These are phyloP conservation scores for Muraenolepis orangiensis DNA, from an alignment of 2,797 vertebrate species.

Conservation along the genomic window DNA sequence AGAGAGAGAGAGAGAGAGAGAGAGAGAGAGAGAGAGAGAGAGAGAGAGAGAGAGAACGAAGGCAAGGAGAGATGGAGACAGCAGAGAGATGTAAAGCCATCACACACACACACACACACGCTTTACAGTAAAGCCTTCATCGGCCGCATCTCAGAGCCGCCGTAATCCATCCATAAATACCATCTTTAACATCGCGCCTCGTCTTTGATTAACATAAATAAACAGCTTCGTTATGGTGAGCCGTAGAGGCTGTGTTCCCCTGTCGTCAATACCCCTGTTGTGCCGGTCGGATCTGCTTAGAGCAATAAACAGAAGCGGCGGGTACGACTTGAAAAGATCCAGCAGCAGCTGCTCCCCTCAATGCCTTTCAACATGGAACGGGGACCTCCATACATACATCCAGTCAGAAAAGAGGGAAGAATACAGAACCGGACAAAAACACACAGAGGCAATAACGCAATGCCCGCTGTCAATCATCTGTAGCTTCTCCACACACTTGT, in stretches of 20 bases:
- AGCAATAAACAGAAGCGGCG: not conserved
- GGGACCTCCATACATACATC: not conserved
- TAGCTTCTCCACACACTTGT: too few species aligned
- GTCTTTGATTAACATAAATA: not conserved
- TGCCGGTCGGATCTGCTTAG: not conserved
- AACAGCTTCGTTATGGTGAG: not conserved
- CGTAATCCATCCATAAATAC: not conserved
- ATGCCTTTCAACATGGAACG: not conserved
- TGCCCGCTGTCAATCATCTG: slow-evolving; percentile 57
- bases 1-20: not conserved
- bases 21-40: too few species aligned
- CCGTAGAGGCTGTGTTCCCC: not conserved
- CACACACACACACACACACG: not conserved
- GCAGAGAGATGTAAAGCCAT: not conserved
- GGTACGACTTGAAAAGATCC: not conserved
- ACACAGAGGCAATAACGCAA: slow-evolving; percentile 1
- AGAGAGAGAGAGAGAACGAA: not conserved
- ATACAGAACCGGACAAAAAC: not conserved
- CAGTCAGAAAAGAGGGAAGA: not conserved
- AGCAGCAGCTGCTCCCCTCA: not conserved
- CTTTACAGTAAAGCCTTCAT: not conserved
- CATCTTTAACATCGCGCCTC: not conserved
- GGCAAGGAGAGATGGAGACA: not conserved
- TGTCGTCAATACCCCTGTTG: not conserved
- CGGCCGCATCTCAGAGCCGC: not conserved